Evolutionary conservation across 1,140 invertebrate genomes (phyloP).

Genomic region (Drosophila santomea): DNA sequence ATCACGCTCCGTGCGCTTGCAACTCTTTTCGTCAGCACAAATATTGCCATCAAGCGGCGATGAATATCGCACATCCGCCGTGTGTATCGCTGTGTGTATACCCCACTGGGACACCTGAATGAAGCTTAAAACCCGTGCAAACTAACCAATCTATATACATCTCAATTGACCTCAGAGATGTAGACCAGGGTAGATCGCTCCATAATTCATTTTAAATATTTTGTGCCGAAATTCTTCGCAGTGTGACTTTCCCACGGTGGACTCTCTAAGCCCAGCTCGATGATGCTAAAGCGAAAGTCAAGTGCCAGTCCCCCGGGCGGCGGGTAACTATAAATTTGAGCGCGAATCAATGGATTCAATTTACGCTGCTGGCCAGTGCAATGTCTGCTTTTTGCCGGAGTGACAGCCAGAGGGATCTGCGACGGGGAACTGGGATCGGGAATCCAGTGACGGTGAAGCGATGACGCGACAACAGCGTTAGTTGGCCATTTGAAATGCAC

Average conservation of each 20-base stretch:
- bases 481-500: slow-evolving; percentile 45
- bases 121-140: slow-evolving; percentile 4
- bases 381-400: slow-evolving; percentile 5
- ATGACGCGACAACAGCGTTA: slow-evolving; percentile 25
- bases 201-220: neutral
- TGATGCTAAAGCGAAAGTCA: slow-evolving; percentile 32
- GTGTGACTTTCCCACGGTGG: slow-evolving; percentile 1
- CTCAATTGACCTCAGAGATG: too few species aligned
- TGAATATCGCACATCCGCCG: slow-evolving; percentile 12
- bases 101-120: neutral
- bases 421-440: neutral
- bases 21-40: slow-evolving; percentile 23
- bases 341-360: slow-evolving; percentile 65
- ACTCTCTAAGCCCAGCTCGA: neutral
- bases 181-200: too few species aligned
- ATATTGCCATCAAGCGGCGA: slow-evolving; percentile 6
- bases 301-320: slow-evolving; percentile 23
- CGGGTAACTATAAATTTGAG: slow-evolving; percentile 52
- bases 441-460: slow-evolving; percentile 1
- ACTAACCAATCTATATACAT: too few species aligned
- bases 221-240: neutral
- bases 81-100: slow-evolving; percentile 1
- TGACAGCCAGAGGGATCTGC: neutral
- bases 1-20: slow-evolving; percentile 57
- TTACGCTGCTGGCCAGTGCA: slow-evolving; percentile 25